Conservation (phyloP, 1,140 invertebrate genomes). For the Drosophila sturtevanti region DNA sequence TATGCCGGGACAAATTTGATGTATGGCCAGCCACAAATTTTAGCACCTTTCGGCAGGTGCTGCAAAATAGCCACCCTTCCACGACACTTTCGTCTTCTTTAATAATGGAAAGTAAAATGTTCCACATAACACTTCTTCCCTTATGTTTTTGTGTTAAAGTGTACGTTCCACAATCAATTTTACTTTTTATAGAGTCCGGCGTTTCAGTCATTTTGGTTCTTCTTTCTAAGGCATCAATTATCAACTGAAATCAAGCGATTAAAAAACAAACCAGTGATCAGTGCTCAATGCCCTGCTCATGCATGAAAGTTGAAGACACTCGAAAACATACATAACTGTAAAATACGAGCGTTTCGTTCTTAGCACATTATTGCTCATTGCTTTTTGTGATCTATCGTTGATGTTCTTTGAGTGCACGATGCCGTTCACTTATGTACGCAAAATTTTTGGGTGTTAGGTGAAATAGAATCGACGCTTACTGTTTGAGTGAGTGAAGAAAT, state of each 20-base stretch:
- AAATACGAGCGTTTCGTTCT: slow-evolving; percentile 24
- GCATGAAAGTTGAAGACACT: slow-evolving; percentile 2
- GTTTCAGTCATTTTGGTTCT: slow-evolving; percentile 7
- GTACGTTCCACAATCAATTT: slow-evolving; percentile 21
- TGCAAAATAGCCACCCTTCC: too few relatives aligned
- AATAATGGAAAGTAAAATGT: slow-evolving; percentile 23
- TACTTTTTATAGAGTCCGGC: slow-evolving; percentile 22
- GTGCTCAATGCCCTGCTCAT: slow-evolving; percentile 5
- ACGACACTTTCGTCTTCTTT: too few relatives aligned
- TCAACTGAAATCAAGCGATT: slow-evolving; percentile 6
- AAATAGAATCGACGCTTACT: slow-evolving; percentile 8
- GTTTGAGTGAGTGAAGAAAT: slow-evolving; percentile 10
- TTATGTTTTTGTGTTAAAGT: slow-evolving; percentile 13
- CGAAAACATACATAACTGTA: slow-evolving; percentile 19
- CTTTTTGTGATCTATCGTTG: slow-evolving; percentile 16
- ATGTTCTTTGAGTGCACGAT: too few relatives aligned
- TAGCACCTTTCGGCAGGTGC: slow-evolving; percentile 19
- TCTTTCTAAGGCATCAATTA: slow-evolving; percentile 5
- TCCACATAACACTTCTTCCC: slow-evolving; percentile 27
- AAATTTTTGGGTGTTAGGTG: slow-evolving; percentile 12
- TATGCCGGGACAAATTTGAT: too few relatives aligned
- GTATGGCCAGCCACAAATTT: too few relatives aligned
- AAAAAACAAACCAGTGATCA: slow-evolving; percentile 18
- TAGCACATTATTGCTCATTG: slow-evolving; percentile 20
- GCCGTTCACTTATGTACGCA: too few relatives aligned